Conservation (phyloP, 2,113 vertebrate genomes). For the Pelecanus crispus region DNA sequence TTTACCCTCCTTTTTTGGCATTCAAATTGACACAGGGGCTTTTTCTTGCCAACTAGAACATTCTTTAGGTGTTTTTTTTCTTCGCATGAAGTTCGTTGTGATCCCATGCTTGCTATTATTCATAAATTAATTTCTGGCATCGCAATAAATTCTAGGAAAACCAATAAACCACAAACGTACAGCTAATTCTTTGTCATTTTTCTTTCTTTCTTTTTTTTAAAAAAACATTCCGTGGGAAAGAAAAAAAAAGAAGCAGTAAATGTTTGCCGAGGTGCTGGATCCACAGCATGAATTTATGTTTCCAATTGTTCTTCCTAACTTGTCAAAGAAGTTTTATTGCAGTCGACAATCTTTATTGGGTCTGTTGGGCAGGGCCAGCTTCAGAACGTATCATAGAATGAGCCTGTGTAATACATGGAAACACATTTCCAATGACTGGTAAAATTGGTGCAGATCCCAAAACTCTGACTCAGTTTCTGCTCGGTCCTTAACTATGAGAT, state of each 20-base stretch:
- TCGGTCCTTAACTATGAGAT: neutral
- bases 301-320: conserved; percentile 55
- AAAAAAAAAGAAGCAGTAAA: conserved; percentile 33
- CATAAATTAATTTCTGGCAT: conserved; percentile 80
- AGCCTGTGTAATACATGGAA: neutral
- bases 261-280: conserved; percentile 50
- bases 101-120: conserved; percentile 73
- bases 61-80: conserved; percentile 74
- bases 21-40: conserved; percentile 19
- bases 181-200: conserved; percentile 66
- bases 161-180: conserved; percentile 69
- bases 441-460: neutral
- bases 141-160: conserved; percentile 74
- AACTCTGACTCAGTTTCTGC: neutral
- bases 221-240: conserved; percentile 57
- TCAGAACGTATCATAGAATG: neutral
- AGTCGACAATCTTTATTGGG: conserved; percentile 52
- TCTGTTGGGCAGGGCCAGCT: conserved; percentile 30
- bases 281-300: conserved; percentile 56
- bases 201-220: neutral
- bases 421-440: neutral
- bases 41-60: conserved; percentile 73
- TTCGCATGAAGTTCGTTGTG: conserved; percentile 67
- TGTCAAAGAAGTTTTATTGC: conserved; percentile 56
- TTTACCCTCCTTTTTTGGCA: conserved; percentile 55